A percentile compares a stretch with the other conserved stretches of the same genome.
Evolutionary conservation across 2,888 invertebrate species (phyloP).

Genomic region (Rutpela maculata): DNA sequence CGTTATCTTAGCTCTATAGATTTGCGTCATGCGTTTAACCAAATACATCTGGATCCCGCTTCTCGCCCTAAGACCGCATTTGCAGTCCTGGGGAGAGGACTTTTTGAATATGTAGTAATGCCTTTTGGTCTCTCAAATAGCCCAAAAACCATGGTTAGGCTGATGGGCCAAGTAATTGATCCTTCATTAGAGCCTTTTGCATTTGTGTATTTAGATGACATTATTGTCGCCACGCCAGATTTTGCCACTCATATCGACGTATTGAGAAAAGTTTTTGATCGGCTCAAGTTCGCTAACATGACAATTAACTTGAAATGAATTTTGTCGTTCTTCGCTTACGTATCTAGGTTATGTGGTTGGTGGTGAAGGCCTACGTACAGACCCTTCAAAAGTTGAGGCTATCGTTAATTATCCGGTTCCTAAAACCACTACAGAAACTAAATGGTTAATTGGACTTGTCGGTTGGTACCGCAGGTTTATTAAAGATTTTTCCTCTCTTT

Average conservation of each 20-base stretch:
- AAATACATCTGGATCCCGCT: no score
- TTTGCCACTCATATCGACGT: neutral
- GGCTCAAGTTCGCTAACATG: neutral
- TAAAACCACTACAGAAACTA: neutral
- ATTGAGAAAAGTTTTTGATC: neutral
- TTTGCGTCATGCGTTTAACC: no score
- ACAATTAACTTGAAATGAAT: neutral
- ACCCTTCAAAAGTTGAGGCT: neutral
- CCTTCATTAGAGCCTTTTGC: no score
- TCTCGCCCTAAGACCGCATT: no score
- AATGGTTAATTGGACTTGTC: neutral
- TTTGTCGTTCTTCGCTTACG: neutral
- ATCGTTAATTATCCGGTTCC: slow-evolving; percentile 1
- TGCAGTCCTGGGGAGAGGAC: no score
- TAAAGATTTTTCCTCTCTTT: no score
- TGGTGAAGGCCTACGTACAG: neutral
- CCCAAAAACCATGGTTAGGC: no score
- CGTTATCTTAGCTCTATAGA: no score
- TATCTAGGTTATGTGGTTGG: no score
- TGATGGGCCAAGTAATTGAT: neutral
- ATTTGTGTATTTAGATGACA: slow-evolving; percentile 51
- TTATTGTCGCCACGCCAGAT: slow-evolving; percentile 28
- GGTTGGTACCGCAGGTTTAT: neutral
- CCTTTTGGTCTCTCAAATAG: no score
- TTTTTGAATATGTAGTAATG: no score